phyloP scores from a whole-genome alignment of 2,113 vertebrate species.

The Arvicanthis niloticus region DNA sequence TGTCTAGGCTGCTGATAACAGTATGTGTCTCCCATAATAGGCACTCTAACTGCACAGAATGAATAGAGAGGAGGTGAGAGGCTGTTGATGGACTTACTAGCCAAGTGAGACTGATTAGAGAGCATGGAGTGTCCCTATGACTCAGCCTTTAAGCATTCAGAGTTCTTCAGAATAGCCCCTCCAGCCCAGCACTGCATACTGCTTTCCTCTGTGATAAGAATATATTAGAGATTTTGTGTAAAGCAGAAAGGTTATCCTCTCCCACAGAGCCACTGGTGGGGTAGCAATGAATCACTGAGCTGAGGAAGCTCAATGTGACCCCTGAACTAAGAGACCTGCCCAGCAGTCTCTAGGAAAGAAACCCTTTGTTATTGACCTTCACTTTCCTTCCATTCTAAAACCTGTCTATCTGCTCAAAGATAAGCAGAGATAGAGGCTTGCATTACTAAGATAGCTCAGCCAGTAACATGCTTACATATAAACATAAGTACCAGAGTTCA shows the following conservation, averaged over 20 bases:
- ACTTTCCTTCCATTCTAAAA: constrained; percentile 20
- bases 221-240: not conserved
- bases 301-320: not conserved
- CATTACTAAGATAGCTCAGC: not conserved
- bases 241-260: constrained; percentile 17
- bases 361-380: not conserved
- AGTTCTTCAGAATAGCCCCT: constrained; percentile 44
- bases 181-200: not conserved
- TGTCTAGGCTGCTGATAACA: constrained; percentile 55
- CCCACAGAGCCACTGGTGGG: not conserved
- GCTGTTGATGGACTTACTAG: constrained; percentile 56
- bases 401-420: not conserved
- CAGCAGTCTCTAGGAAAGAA: constrained; percentile 35
- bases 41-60: constrained; percentile 66
- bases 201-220: constrained; percentile 14
- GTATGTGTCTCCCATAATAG: constrained; percentile 54
- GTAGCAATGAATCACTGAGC: not conserved
- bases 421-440: not conserved
- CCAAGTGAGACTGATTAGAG: constrained; percentile 62
- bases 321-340: constrained; percentile 42
- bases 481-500: not conserved
- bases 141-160: constrained; percentile 47
- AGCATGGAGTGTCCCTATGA: not conserved
- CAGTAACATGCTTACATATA: not conserved
- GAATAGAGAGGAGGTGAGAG: constrained; percentile 69